Conservation (phyloP, 1,140 invertebrate genomes). For the Solenopsis fugax region DNA sequence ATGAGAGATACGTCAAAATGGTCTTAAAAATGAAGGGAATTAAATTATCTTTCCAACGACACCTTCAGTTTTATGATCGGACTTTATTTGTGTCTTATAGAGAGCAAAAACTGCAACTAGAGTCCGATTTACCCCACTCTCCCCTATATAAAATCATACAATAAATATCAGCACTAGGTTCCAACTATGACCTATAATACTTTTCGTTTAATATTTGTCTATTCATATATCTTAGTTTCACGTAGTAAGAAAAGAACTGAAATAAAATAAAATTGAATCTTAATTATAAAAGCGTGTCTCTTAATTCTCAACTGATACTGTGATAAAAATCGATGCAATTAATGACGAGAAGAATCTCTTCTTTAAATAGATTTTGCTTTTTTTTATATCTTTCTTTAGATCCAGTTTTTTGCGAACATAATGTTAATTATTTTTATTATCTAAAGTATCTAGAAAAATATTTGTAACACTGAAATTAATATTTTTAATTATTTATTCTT, state of each 20-base stretch:
- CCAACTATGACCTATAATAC: no score
- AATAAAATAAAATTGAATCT: background rate
- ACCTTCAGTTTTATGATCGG: no score
- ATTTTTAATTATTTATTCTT: background rate
- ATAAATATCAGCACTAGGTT: no score
- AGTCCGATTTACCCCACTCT: no score
- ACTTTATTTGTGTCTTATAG: no score
- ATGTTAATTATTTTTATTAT: background rate
- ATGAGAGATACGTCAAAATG: no score
- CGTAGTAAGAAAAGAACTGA: background rate
- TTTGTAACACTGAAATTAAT: background rate
- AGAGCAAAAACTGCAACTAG: no score
- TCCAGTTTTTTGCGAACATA: background rate
- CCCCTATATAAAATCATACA: no score
- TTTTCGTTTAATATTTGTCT: no score
- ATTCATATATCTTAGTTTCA: no score
- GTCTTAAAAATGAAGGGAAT: no score
- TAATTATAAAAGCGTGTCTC: background rate
- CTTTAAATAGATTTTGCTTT: background rate
- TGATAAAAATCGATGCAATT: background rate
- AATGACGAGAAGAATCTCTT: background rate
- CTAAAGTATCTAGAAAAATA: background rate
- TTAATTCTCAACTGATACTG: background rate
- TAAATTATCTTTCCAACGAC: no score
- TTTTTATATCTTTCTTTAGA: slow-evolving; percentile 1